Evolutionary conservation across 2,113 vertebrate species (phyloP).

Genomic region (Rhea americana): DNA sequence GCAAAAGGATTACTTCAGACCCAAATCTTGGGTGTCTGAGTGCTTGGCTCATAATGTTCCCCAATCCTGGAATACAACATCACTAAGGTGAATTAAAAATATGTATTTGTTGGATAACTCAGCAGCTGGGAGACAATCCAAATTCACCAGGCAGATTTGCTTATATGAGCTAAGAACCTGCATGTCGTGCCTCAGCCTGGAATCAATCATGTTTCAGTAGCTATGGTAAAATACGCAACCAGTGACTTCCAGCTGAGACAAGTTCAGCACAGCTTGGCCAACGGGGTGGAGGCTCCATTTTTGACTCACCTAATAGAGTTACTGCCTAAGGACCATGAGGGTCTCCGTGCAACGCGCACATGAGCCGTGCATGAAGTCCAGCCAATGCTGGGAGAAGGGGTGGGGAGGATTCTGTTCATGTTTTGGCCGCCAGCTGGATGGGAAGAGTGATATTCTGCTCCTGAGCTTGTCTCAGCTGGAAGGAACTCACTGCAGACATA

Average conservation of each 20-base stretch:
- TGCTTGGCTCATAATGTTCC: background rate
- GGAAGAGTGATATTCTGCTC: background rate
- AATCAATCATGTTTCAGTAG: conserved; percentile 33
- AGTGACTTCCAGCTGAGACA: conserved; percentile 58
- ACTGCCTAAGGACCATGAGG: background rate
- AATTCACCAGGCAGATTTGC: background rate
- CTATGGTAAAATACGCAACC: conserved; percentile 40
- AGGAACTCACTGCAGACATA: background rate
- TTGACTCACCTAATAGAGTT: background rate
- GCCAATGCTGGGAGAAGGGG: background rate
- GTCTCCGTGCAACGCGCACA: background rate
- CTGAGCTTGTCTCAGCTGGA: background rate
- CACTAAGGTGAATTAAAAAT: rapidly evolving
- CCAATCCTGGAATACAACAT: background rate
- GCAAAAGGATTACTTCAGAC: background rate
- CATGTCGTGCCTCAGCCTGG: conserved; percentile 35
- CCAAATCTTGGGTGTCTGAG: background rate
- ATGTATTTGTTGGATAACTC: background rate
- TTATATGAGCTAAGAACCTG: conserved; percentile 1
- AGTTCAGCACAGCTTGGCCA: conserved; percentile 10
- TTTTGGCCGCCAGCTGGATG: background rate
- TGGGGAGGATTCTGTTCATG: background rate
- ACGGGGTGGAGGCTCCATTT: background rate
- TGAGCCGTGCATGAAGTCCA: background rate
- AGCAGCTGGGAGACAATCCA: conserved; percentile 23